Conservation (phyloP, 2,888 invertebrate genomes). For the Aphidoletes aphidimyza region DNA sequence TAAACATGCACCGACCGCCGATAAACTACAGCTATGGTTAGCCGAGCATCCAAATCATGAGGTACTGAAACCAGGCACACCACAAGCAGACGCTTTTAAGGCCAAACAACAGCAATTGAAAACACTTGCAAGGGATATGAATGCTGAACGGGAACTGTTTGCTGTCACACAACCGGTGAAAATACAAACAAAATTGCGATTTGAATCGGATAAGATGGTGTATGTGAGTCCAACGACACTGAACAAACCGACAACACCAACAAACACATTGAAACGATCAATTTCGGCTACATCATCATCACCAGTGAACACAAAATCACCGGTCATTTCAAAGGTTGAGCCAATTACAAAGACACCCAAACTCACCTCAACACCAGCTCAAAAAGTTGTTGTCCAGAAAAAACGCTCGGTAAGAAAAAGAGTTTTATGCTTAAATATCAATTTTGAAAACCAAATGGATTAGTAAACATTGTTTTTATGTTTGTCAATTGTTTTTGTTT, state of each 20-base stretch:
- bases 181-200: conserved; percentile 68
- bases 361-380: conserved; percentile 58
- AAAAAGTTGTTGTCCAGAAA: conserved; percentile 63
- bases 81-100: conserved; percentile 66
- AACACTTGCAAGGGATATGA: conserved; percentile 58
- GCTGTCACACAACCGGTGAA: conserved; percentile 62
- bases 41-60: conserved; percentile 89
- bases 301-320: conserved; percentile 53
- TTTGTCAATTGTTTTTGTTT: too few species aligned
- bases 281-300: conserved; percentile 59
- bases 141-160: conserved; percentile 62
- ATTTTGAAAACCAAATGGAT: background rate
- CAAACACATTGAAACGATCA: conserved; percentile 55
- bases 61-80: conserved; percentile 77
- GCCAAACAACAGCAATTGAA: conserved; percentile 59
- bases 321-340: conserved; percentile 53
- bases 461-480: conserved; percentile 59
- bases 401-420: conserved; percentile 65
- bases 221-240: conserved; percentile 62
- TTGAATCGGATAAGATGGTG: conserved; percentile 60
- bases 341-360: conserved; percentile 57
- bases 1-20: conserved; percentile 83
- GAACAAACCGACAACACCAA: conserved; percentile 62
- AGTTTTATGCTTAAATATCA: too few species aligned
- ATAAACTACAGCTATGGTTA: conserved; percentile 84